Evolutionary conservation across 2,113 vertebrate species (phyloP), one percentile per base, ranked within the genome.

Genomic region (Muntiacus reevesi): DNA sequence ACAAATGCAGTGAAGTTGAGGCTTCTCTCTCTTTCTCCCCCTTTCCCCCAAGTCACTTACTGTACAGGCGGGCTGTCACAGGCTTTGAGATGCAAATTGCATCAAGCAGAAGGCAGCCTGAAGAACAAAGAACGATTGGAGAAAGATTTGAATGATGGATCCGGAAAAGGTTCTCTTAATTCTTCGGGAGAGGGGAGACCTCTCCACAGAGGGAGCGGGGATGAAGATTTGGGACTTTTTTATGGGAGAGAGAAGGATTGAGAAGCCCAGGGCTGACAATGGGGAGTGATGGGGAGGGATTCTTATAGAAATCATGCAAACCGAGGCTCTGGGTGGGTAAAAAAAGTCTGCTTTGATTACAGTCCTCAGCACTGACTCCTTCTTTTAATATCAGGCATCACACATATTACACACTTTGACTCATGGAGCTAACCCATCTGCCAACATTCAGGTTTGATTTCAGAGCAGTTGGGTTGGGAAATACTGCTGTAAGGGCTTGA

Each of bases 31-130:
- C 55, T 12, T 13, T 50, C 87, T 71, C 67, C 64, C 52, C 83
- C 67, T 84, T 87, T 40, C 85, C 78, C 23, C 27, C 47, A 86
- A 96, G 95, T 97, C 98, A 97, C 94, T 95, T 91, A 90, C 95
- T 76, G 95, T 83, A 92, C 82, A 57, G 17, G 64, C 85, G 21
- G 81, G 89, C 97, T 97, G 97, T 97, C 97, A 98, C 30, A 4
- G 47, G 96, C 94, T 97, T 97, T 98, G 95, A 98, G 97, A 98
- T 98, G 98, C 91, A 98, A 98, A 98, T 98, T 93, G 40, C 84
- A 90, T 45, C 90, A 71, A 92, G 96, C 6, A 27, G 95, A 98
- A 93, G 67, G 93, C 95, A 94, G 97, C 93, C 23, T 27, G 79
- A 50, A 97, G 98, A 98, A 94, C 96, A 98, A 98, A 97, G 97